Evolutionary conservation across 2,888 invertebrate species (phyloP), one percentile per base, ranked within the genome.

Genomic region (Invenusta paracnida): DNA sequence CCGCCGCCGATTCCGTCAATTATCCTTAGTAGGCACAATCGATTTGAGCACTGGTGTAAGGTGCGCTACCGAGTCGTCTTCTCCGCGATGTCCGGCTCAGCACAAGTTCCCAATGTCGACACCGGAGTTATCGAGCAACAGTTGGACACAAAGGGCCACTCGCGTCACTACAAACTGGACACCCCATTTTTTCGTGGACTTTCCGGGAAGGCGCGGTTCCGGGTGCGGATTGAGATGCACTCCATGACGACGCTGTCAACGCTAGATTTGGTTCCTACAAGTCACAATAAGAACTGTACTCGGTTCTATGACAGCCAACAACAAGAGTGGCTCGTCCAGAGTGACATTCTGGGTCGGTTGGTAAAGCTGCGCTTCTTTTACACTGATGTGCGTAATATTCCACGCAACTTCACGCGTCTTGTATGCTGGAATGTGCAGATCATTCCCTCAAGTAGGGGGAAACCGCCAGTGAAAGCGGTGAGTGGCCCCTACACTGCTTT

Each of bases 291-390:
- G 82, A 90, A 89, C 86, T 88, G 89, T 66, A 89, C 90, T 0
- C 93, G 94, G 30, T 94, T 95, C 90, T 95, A 95, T 91, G 95
- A 95, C 91, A 92, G 94, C 11, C 95, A 95, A 91, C 95, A 95
- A 89, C 94, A 94, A 90, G 94, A 94, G 1, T 95, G 95, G 95
- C 93, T 94, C 84, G 92, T 95, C 86, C 94, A 95, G 88, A 94
- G 94, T 67, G 95, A 95, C 91, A 93, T 94, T 86, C 95, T 95
- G 89, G 94, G 94, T 5, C 94, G 95, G 88, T 94, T 94, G 27
- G 94, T 95, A 25, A 93, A 94, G 25, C 93, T 95, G 81, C 94
- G 94, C 88, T 93, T 95, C 92, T 93, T 90, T 87, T 91, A 91
- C 88, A 85, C 48, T 28, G 85, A 85, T 29, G 28, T 85, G 0